Evolutionary conservation across 2,113 vertebrate genomes (phyloP), one percentile per base, ranked within the genome.

Genomic region (Thryonomys swinderianus): DNA sequence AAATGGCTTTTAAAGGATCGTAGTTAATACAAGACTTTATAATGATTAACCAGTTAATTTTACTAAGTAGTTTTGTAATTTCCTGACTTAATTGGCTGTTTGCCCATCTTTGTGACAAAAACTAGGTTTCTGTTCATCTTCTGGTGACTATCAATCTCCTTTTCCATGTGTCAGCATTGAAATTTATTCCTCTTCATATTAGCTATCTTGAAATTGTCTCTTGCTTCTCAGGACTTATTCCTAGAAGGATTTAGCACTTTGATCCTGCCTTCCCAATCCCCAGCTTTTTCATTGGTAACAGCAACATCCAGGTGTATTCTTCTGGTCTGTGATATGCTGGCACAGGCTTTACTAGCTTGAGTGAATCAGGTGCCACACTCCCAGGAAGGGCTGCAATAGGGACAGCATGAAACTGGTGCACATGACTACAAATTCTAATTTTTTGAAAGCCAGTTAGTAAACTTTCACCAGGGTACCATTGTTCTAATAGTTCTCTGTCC

Each of bases 21-120:
- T 85, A 64, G 42, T 81, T 80, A 30, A 42, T 53, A 51, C 34
- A 85, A 91, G 80, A 57, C 21, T 90, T 88, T 23, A 30, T 42
- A 18, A 61, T 87, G 45, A 74, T 85, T 53, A 57, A 7, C 45
- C 32, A 51, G 3, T 64, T 71, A 3, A 25, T 55, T 83, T n/a
- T 85, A 21, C 85, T 37, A 83, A 62, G 32, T 42, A 76, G 37
- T 78, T 85, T 48, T 45, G 2, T 78, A 17, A 18, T 66, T 25
- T 78, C n/a, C 84, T 85, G 11, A 51, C 62, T 53, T 61, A 67
- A 30, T 25, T 79, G 27, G 20, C 40, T 71, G 16, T 66, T 69
- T 82, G 27, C 32, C 69, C 25, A 10, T 1, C 48, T 20, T 53
- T 74, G 71, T 62, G 45, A 64, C 25, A 71, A 55, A 57, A 71